These are phyloP conservation scores for Luffia ferchaultella DNA, from an alignment of 2,888 invertebrate species.

Conservation along the genomic window DNA sequence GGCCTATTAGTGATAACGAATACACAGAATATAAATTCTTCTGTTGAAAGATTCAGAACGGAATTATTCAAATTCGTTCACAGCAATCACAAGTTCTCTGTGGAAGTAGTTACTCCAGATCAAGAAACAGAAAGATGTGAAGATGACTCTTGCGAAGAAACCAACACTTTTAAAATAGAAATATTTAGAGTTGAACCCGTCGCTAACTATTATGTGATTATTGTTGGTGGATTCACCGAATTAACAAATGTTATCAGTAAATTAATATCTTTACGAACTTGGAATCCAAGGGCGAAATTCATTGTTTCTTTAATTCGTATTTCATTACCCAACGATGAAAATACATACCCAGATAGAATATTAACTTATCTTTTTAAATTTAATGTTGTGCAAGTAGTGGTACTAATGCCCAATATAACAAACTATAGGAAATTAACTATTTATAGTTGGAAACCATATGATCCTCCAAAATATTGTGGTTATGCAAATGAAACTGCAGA, in stretches of 20 bases:
- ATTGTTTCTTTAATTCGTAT: conserved; percentile 35
- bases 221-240: conserved; percentile 31
- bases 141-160: conserved; percentile 11
- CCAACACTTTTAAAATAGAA: conserved; percentile 25
- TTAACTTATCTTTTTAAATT: conserved; percentile 35
- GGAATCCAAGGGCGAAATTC: conserved; percentile 46
- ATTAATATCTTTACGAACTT: conserved; percentile 32
- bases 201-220: conserved; percentile 38
- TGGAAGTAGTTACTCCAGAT: conserved; percentile 28
- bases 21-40: conserved; percentile 25
- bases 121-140: conserved; percentile 24
- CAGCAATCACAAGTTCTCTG: conserved; percentile 21
- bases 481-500: conserved; percentile 37
- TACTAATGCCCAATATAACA: conserved; percentile 29
- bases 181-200: conserved; percentile 23
- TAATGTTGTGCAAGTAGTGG: conserved; percentile 35
- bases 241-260: conserved; percentile 30
- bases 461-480: conserved; percentile 47
- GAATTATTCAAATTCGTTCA: conserved; percentile 29
- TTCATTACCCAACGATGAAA: conserved; percentile 12
- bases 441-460: conserved; percentile 43
- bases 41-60: conserved; percentile 26
- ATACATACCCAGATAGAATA: conserved; percentile 30
- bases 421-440: conserved; percentile 31
- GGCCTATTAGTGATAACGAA: conserved; percentile 35